Percentiles rank a stretch among this genome's conserved stretches.
These are phyloP conservation scores for Lasioglossum pauxillum DNA, from an alignment of 2,888 invertebrate species.

Conservation along the genomic window DNA sequence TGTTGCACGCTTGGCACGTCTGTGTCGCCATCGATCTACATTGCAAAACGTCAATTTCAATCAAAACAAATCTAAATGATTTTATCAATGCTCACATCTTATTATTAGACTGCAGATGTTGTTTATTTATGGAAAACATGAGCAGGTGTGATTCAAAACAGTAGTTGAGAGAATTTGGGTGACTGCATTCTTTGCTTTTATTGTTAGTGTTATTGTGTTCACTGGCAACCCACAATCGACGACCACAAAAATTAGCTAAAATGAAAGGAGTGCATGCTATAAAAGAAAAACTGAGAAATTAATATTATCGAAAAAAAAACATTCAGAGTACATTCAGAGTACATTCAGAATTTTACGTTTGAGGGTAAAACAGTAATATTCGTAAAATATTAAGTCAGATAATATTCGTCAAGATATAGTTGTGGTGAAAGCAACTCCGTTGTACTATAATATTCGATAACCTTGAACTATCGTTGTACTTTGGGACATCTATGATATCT, in stretches of 20 bases:
- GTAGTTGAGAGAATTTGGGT: too few relatives aligned
- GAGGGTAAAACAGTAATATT: not conserved
- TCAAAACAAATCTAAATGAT: not conserved
- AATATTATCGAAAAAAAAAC: too few relatives aligned
- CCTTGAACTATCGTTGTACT: not conserved
- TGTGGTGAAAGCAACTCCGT: not conserved
- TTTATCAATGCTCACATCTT: not conserved
- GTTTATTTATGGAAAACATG: too few relatives aligned
- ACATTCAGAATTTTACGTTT: not conserved
- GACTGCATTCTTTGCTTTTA: too few relatives aligned
- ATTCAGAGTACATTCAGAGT: too few relatives aligned
- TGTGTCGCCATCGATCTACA: slow-evolving; percentile 94
- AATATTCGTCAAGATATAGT: not conserved
- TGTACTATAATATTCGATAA: not conserved
- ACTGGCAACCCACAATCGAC: too few relatives aligned
- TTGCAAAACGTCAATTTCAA: slow-evolving; percentile 19
- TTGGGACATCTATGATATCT: not conserved
- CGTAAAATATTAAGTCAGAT: not conserved
- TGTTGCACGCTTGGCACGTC: slow-evolving; percentile 91
- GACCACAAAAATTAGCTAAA: too few relatives aligned
- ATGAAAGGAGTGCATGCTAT: too few relatives aligned
- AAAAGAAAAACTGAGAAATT: too few relatives aligned
- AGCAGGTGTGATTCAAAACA: too few relatives aligned
- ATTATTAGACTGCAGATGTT: not conserved
- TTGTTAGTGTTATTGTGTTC: too few relatives aligned